Percentiles rank a stretch among this genome's conserved stretches.
Conservation (phyloP, 2,797 vertebrate genomes). For the Merluccius polli region DNA sequence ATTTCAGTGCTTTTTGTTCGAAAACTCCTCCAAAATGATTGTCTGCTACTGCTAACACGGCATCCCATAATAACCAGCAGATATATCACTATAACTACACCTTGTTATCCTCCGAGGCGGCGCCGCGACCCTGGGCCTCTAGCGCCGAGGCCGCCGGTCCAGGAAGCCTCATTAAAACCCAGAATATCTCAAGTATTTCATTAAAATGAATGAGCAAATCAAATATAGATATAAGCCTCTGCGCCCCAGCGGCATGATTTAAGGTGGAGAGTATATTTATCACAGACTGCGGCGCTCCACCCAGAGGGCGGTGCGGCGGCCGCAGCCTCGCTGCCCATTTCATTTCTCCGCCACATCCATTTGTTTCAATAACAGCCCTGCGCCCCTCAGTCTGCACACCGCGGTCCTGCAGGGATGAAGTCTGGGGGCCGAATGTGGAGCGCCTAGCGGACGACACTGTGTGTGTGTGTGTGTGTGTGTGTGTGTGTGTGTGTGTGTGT, state of each 20-base stretch:
- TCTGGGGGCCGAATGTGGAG: neutral
- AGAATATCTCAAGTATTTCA: neutral
- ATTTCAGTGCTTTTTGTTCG: slow-evolving; percentile 22
- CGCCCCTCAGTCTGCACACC: neutral
- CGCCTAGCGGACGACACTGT: neutral
- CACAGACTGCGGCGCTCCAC: slow-evolving; percentile 3
- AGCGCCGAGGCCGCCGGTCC: too few species aligned
- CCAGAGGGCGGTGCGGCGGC: neutral
- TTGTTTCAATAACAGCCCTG: slow-evolving; percentile 53
- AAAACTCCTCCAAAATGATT: neutral
- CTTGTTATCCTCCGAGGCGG: too few species aligned
- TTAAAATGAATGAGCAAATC: neutral
- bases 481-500: neutral
- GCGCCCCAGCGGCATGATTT: slow-evolving; percentile 8
- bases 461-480: neutral
- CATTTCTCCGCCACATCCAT: slow-evolving; percentile 31
- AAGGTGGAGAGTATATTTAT: neutral
- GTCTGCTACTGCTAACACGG: neutral
- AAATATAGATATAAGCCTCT: neutral
- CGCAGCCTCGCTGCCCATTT: slow-evolving; percentile 42
- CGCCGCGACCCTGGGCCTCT: too few species aligned
- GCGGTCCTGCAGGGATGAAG: neutral
- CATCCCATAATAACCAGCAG: too few species aligned
- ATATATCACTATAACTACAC: too few species aligned
- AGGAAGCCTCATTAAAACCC: too few species aligned